Percentiles rank a stretch among this genome's conserved stretches.
Evolutionary conservation across 2,888 invertebrate genomes (phyloP).

Genomic region (Andrena flavipes): DNA sequence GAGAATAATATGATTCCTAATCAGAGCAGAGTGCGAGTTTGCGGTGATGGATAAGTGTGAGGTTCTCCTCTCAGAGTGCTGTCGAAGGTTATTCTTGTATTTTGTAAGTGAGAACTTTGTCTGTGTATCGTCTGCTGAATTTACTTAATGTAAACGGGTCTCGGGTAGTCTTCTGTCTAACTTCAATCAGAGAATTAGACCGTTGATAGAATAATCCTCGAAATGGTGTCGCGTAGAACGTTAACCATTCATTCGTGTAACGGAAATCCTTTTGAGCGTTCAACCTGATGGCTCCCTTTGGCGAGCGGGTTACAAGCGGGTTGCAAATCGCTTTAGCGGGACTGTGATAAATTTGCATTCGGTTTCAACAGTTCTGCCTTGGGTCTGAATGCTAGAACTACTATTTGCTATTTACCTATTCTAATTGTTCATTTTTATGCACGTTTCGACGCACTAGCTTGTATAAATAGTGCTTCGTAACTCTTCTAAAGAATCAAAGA

Average conservation of each 20-base stretch:
- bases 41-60: not conserved
- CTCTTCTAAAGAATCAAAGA: too few species aligned
- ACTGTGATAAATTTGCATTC: not conserved
- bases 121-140: not conserved
- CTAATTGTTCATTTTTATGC: too few species aligned
- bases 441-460: too few species aligned
- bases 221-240: conserved; percentile 16
- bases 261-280: conserved; percentile 25
- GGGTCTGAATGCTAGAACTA: too few species aligned
- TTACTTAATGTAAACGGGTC: not conserved
- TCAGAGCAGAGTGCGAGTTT: not conserved
- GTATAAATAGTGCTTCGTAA: too few species aligned
- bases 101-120: not conserved
- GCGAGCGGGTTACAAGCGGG: not conserved
- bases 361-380: not conserved
- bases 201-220: conserved; percentile 32
- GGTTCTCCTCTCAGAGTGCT: not conserved
- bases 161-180: not conserved
- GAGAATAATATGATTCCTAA: not conserved
- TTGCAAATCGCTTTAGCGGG: conserved; percentile 23
- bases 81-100: not conserved
- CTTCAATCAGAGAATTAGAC: conserved; percentile 15
- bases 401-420: too few species aligned
- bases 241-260: conserved; percentile 16
- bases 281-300: conserved; percentile 23